Base-by-base conservation (phyloP, 1,140 invertebrate species). In the Panonychus citri region DNA sequence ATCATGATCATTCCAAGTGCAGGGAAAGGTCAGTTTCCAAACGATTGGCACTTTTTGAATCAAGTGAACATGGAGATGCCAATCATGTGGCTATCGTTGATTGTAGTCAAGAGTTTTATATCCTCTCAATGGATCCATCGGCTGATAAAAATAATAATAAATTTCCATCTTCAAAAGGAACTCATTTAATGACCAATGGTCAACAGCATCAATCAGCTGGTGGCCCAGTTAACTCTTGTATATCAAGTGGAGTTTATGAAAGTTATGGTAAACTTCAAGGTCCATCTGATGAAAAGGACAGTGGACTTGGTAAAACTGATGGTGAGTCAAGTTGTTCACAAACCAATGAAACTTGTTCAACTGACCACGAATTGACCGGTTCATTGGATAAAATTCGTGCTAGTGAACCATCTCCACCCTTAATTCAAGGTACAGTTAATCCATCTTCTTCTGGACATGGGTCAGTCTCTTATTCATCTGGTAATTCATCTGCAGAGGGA, bases 261-360 rank as follows among this genome's bases (percentile, higher is more conserved):
- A 19, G 17, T 46, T 46, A 7, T 46, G n/a, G 43, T 46, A 8
- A 46, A 46, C 10, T n/a, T 46, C 8, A 21, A n/a, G 42, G 39
- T 40, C 1, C 39, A 3, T 17, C 39, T 15, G 53, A 55, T 34
- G 54, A 55, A 55, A 43, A 46, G 24, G 54, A 55, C 26, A 28
- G 24, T 43, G 54, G 54, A 24, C 17, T 55, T 10, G 54, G 54
- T 21, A 55, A 55, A 48, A 55, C 54, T 19, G 54, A 55, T 34
- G 39, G 21, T 10, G 54, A 55, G 8, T 55, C 54, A 5, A 25
- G 12, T 21, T 37, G 24, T 17, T n/a, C 30, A 42, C 15, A 42
- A 26, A 2, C 54, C 24, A 55, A 55, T 48, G 39, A 55, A 24
- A 55, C 54, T n/a, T 53, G 24, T 24, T 46, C 40, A 25, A 55